A percentile compares a stretch with the other conserved stretches of the same genome.
These are phyloP conservation scores for Euplagia quadripunctaria DNA, from an alignment of 2,888 invertebrate genomes.

Conservation along the genomic window DNA sequence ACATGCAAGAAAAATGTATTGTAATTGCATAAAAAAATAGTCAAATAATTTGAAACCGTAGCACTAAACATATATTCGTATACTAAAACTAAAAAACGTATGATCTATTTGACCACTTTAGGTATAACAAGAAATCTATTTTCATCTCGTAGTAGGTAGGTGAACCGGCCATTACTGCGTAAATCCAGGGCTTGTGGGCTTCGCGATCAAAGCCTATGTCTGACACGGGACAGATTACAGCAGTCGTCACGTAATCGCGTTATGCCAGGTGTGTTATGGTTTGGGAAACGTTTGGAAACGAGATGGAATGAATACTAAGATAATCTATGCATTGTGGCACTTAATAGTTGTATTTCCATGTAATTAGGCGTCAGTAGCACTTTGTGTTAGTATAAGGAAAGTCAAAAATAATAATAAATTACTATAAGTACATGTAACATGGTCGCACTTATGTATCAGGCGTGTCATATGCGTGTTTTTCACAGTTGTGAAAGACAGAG, in stretches of 20 bases:
- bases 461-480: too few species aligned
- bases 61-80: too few species aligned
- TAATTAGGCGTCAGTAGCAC: too few species aligned
- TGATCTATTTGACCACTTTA: not conserved
- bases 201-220: conserved; percentile 7
- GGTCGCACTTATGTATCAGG: too few species aligned
- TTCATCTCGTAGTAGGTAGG: not conserved
- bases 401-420: too few species aligned
- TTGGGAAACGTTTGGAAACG: not conserved
- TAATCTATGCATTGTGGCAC: not conserved
- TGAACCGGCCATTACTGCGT: not conserved
- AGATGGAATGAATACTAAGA: not conserved
- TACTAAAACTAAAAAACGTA: too few species aligned
- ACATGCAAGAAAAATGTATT: too few species aligned
- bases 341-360: not conserved
- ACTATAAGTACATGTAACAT: too few species aligned
- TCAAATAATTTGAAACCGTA: too few species aligned
- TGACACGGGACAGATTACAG: conserved; percentile 10
- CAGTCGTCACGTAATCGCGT: conserved; percentile 12
- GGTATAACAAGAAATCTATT: not conserved
- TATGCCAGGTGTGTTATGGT: conserved; percentile 6
- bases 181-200: conserved; percentile 14
- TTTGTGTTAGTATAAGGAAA: too few species aligned
- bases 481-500: too few species aligned
- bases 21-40: too few species aligned